Evolutionary conservation across 35 echinoderm and acorn worm species (phyloP), one percentile per base, ranked within the genome.

Genomic region (Heliocidaris erythrogramma): DNA sequence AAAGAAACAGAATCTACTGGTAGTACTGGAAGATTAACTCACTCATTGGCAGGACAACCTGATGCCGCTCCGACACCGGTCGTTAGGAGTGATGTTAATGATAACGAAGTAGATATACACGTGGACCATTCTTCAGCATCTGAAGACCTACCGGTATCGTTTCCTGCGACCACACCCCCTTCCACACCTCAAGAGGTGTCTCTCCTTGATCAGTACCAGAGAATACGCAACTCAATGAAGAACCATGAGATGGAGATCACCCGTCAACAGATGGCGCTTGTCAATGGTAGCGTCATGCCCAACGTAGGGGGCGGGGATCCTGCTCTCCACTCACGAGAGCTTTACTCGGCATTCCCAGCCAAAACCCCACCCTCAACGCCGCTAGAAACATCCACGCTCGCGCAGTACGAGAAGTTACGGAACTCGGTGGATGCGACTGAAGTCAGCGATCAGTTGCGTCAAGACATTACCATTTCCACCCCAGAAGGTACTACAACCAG

Each of bases 361-460:
- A 99, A 97, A 85, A 99, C 98, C 0, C 98, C 98, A n/a, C 98
- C 98, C 2, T 92, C 98, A 30, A 97, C 98, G 2, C 98, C 97
- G 8, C 59, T 97, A 78, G 96, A 97, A 85, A 85, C 84, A 18
- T 94, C 94, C 47, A 69, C 94, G 24, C 48, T 98, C 12, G 30
- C 96, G 0, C 96, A 96, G 47, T 99, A 97, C 59, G 96, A 95
- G 35, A 49, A 85, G n/a, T 92, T 96, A 32, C 32, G 90, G 69
- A 88, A 96, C 48, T 88, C 95, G 18, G 49, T 99, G 29, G 96
- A 97, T 94, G 95, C 95, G 16, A 90, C 94, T 0, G 94, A 93
- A 29, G 95, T 99, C 52, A 94, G 89, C 14, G 95, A 95, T 78
- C 95, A 96, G 94, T 88, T 99, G 13, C 96, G 92, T 85, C 86